phyloP scores from a whole-genome alignment of 2,888 invertebrate genomes.

The Coecobrya sp. region DNA sequence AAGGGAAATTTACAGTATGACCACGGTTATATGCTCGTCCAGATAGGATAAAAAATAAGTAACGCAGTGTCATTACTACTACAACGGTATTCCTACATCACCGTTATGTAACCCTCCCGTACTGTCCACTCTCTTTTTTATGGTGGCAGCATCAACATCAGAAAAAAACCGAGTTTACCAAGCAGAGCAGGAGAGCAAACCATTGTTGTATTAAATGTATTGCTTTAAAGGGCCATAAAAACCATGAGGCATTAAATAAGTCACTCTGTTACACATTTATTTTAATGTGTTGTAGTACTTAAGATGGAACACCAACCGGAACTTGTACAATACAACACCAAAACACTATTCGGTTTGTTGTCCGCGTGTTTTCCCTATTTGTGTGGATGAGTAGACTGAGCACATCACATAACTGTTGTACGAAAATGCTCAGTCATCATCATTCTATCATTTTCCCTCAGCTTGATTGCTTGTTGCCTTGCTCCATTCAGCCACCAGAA shows the following conservation, averaged over 20 bases:
- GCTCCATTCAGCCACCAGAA: not conserved
- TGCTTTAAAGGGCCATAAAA: slow-evolving; percentile 43
- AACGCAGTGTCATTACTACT: not conserved
- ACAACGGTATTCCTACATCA: not conserved
- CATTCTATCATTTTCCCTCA: slow-evolving; percentile 11
- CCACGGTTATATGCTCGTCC: not conserved
- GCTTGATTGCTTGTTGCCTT: slow-evolving; percentile 18
- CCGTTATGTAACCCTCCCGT: not conserved
- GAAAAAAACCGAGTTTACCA: not conserved
- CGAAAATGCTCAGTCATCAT: not conserved
- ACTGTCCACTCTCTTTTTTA: not conserved
- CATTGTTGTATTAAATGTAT: slow-evolving; percentile 36
- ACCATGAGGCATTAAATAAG: slow-evolving; percentile 51
- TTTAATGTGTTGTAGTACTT: slow-evolving; percentile 37
- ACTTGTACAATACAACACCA: not conserved
- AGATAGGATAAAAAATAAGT: not conserved
- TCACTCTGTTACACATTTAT: slow-evolving; percentile 46
- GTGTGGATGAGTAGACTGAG: not conserved
- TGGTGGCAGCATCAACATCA: slow-evolving; percentile 23
- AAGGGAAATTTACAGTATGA: slow-evolving; percentile 41
- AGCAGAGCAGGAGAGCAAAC: not conserved
- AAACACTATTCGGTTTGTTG: not conserved
- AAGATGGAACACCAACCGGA: slow-evolving; percentile 1
- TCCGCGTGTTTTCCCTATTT: not conserved
- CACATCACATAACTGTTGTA: not conserved